Percentiles rank a stretch among this genome's conserved stretches.
These are phyloP conservation scores for Ginglymostoma cirratum DNA, from an alignment of 2,113 vertebrate species.

Conservation along the genomic window DNA sequence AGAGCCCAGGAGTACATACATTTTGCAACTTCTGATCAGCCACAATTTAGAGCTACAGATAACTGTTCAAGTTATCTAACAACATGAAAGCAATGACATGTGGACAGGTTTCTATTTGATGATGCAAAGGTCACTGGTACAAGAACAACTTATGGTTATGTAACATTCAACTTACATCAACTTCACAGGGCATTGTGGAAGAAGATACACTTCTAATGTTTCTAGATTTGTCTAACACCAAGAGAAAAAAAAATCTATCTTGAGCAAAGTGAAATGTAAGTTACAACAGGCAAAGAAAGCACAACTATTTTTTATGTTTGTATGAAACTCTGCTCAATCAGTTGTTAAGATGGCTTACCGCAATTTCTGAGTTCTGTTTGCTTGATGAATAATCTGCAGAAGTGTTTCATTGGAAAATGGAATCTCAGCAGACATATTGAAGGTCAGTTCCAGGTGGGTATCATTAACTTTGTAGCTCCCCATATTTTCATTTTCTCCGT, in stretches of 20 bases:
- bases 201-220: neutral
- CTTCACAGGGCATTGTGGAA: neutral
- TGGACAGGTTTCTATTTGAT: neutral
- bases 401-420: slow-evolving; percentile 63
- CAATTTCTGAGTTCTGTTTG: slow-evolving; percentile 76
- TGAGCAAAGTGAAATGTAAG: neutral
- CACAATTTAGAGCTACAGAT: neutral
- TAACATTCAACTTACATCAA: neutral
- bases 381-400: slow-evolving; percentile 49
- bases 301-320: neutral
- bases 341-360: slow-evolving; percentile 61
- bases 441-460: slow-evolving; percentile 71
- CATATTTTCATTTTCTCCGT: slow-evolving; percentile 55
- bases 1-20: neutral
- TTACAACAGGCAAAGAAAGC: neutral
- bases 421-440: slow-evolving; percentile 66
- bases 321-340: neutral
- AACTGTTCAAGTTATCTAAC: slow-evolving; percentile 69
- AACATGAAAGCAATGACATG: slow-evolving; percentile 62
- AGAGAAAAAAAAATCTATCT: neutral
- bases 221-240: neutral
- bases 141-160: neutral
- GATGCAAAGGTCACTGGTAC: neutral
- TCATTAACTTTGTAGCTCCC: slow-evolving; percentile 54
- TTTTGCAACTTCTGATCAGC: neutral